A percentile compares a stretch with the other conserved stretches of the same genome.
Evolutionary conservation across 1,140 invertebrate genomes (phyloP).

Genomic region (Melitaea cinxia): DNA sequence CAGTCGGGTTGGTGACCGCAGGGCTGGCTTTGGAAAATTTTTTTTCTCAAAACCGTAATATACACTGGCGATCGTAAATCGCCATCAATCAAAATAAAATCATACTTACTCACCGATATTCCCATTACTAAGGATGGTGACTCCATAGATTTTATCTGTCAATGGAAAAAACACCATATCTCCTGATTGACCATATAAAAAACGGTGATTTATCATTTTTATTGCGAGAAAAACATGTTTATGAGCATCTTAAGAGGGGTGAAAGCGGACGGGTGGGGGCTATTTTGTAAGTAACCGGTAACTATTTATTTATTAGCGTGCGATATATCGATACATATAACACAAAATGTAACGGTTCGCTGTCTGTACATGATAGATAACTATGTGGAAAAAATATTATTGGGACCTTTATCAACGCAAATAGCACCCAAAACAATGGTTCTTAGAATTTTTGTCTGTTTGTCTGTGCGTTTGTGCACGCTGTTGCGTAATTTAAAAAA

Average conservation of each 20-base stretch:
- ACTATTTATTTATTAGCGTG: neutral
- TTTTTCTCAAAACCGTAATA: neutral
- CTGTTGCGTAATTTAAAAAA: too few species aligned
- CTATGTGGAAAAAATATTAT: too few species aligned
- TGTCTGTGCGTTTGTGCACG: too few species aligned
- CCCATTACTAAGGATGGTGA: slow-evolving; percentile 45
- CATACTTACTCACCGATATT: slow-evolving; percentile 46
- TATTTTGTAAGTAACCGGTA: slow-evolving; percentile 1
- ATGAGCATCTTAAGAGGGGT: slow-evolving; percentile 77
- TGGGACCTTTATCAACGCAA: too few species aligned
- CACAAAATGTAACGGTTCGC: too few species aligned
- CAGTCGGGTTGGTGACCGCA: too few species aligned
- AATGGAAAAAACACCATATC: slow-evolving; percentile 71
- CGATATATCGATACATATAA: too few species aligned
- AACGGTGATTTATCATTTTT: slow-evolving; percentile 80
- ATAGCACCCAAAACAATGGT: too few species aligned
- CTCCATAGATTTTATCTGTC: slow-evolving; percentile 66
- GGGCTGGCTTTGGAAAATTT: too few species aligned
- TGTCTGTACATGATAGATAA: too few species aligned
- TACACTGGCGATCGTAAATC: slow-evolving; percentile 26
- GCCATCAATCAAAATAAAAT: slow-evolving; percentile 65
- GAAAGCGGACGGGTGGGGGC: slow-evolving; percentile 32
- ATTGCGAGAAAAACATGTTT: slow-evolving; percentile 80
- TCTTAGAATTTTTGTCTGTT: too few species aligned
- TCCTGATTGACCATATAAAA: slow-evolving; percentile 79